These are phyloP conservation scores for Pseudochaenichthys georgianus DNA, from an alignment of 2,797 vertebrate species.

Conservation along the genomic window DNA sequence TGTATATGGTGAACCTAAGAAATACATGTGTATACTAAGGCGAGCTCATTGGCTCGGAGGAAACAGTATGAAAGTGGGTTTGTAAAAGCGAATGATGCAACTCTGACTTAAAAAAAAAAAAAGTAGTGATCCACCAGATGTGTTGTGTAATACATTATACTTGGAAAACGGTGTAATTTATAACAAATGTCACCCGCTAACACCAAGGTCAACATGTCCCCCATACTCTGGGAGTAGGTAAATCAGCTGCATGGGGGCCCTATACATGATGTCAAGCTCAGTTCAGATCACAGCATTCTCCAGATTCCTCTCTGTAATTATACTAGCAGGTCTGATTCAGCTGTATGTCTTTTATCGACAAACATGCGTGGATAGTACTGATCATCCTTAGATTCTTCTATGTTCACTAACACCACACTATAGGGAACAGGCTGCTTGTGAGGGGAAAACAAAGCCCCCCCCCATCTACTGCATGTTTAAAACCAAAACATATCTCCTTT, in stretches of 20 bases:
- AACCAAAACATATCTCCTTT: constrained; percentile 40
- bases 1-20: constrained; percentile 59
- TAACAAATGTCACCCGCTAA: constrained; percentile 27
- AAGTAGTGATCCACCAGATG: background rate
- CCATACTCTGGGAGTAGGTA: constrained; percentile 36
- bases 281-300: constrained; percentile 78
- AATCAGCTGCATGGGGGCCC: constrained; percentile 64
- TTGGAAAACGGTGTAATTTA: constrained; percentile 16
- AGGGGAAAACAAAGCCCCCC: constrained; percentile 18
- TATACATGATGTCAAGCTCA: constrained; percentile 66
- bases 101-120: background rate
- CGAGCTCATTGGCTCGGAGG: background rate
- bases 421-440: constrained; percentile 5
- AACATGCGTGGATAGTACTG: constrained; percentile 27
- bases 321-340: constrained; percentile 68
- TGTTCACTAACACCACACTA: constrained; percentile 17
- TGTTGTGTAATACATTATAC: background rate
- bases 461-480: constrained; percentile 35
- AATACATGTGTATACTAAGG: constrained; percentile 30
- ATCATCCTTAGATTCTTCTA: constrained; percentile 39
- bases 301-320: constrained; percentile 78
- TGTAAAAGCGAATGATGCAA: constrained; percentile 2
- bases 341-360: constrained; percentile 59
- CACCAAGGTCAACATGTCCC: constrained; percentile 35
- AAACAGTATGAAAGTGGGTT: constrained; percentile 10